Base-by-base conservation (phyloP, 2,888 invertebrate species). In the Megamerina dolium region DNA sequence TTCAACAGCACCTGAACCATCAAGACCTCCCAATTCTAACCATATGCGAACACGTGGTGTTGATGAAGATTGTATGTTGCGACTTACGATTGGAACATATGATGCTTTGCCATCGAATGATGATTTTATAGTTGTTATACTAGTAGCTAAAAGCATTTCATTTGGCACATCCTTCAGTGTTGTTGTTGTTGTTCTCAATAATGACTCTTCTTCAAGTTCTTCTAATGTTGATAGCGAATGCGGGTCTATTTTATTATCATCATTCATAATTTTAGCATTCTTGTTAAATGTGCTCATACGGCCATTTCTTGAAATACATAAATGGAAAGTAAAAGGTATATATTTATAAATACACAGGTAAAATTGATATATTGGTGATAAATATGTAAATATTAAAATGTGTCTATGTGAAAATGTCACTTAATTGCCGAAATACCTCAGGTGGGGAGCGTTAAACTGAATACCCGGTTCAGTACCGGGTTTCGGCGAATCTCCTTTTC, bases 31-130 rank as follows among this genome's bases (percentile, higher is more conserved):
- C 52, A 86, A 74, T 60, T 85, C 83, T 75, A 86, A 77, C 85
- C 85, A 85, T 31, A 84, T 83, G 37, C 82, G 74, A 1, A 84
- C 80, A 4, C 77, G 74, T 37, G 75, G 76, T 57, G 67, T 66
- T 14, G 56, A 45, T 19, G 56, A 35, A 32, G 56, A 34, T 8
- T 31, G 50, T 5, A 47, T 48, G 2, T n/a, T n/a, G 36, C 16
- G 14, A 37, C 20, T 26, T 34, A 35, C 6, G 41, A 5, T 12
- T 10, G 3, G n/a, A n/a, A n/a, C n/a, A n/a, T n/a, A n/a, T n/a
- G n/a, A n/a, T n/a, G n/a, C n/a, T n/a, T n/a, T n/a, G 13, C 23
- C 14, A 10, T 36, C 26, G 12, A 37, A 18, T 3, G 40, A 16
- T 34, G 26, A 38, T 27, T 32, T 23, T 40, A 38, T 20, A 16